phyloP scores from a whole-genome alignment of 2,797 vertebrate genomes.

The Paratrypauchen microcephalus region DNA sequence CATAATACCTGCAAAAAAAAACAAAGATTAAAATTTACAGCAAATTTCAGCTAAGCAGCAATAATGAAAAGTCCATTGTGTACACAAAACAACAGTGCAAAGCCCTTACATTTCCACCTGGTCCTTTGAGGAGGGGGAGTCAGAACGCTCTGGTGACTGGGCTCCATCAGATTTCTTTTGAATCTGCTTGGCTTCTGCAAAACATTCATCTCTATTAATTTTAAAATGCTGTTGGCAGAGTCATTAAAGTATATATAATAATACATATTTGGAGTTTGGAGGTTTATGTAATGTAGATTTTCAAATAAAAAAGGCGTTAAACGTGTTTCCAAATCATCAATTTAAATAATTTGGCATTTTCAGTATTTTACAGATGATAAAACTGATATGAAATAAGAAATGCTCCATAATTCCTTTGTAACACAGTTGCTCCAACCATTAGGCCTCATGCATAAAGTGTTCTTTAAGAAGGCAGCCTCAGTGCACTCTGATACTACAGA shows the following conservation, averaged over 20 bases:
- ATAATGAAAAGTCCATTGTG: not conserved
- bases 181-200: constrained; percentile 90
- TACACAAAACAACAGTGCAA: not conserved
- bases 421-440: too few relatives aligned
- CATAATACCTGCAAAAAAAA: constrained; percentile 89
- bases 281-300: too few relatives aligned
- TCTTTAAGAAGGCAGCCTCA: too few relatives aligned
- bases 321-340: too few relatives aligned
- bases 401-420: too few relatives aligned
- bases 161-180: constrained; percentile 91
- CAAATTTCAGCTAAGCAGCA: not conserved
- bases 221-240: not conserved
- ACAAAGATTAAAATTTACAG: constrained; percentile 31
- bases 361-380: too few relatives aligned
- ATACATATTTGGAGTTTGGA: not conserved
- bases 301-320: too few relatives aligned
- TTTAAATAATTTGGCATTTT: too few relatives aligned
- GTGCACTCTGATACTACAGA: too few relatives aligned
- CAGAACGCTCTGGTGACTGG: constrained; percentile 89
- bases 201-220: constrained; percentile 10
- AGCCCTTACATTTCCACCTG: constrained; percentile 97
- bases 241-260: not conserved
- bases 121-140: constrained; percentile 94
- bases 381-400: too few relatives aligned
- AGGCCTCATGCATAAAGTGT: too few relatives aligned